Evolutionary conservation across 2,113 vertebrate genomes (phyloP), one percentile per base, ranked within the genome.

Genomic region (Tachycineta bicolor): DNA sequence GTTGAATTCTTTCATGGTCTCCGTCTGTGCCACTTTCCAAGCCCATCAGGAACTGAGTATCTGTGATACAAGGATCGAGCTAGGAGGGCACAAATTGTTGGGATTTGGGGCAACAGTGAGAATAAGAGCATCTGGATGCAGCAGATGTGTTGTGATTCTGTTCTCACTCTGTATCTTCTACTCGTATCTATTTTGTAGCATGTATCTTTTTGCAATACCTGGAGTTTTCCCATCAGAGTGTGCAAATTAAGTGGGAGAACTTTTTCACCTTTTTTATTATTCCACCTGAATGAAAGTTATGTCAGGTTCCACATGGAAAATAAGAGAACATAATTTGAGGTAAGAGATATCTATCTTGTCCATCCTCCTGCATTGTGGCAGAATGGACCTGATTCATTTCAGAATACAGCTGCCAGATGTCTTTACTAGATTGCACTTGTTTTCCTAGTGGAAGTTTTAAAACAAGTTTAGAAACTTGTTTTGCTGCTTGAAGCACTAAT

Each of bases 1-100:
- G 12, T 49, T 59, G 46, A 50, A 26, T 25, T 28, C 12, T 90
- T 62, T 63, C 43, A 44, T 2, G 11, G 5, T 76, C 4, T 52
- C 18, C 14, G 59, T 78, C 10, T 39, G 11, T 24, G 39, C 9
- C 9, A 20, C 10, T 58, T 71, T 31, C 19, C 19, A 29, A 83
- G 75, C 17, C 3, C 0, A 1, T 2, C 5, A 41, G 73, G 14
- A 80, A 10, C 7, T 12, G 20, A 62, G 52, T 1, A 23, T 11
- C 16, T 6, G 0, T 55, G 28, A 22, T 21, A 4, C 15, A 71
- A 44, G 3, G 11, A 49, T 63, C 15, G n/a, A 89, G 31, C 6
- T 31, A 76, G 47, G 13, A 76, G 18, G 69, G 19, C 17, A 47
- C 7, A 50, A 25, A 12, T 73, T 43, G 6, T 0, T 59, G 34